Evolutionary conservation across 2,113 vertebrate genomes (phyloP).

Genomic region (Accipiter cooperii): DNA sequence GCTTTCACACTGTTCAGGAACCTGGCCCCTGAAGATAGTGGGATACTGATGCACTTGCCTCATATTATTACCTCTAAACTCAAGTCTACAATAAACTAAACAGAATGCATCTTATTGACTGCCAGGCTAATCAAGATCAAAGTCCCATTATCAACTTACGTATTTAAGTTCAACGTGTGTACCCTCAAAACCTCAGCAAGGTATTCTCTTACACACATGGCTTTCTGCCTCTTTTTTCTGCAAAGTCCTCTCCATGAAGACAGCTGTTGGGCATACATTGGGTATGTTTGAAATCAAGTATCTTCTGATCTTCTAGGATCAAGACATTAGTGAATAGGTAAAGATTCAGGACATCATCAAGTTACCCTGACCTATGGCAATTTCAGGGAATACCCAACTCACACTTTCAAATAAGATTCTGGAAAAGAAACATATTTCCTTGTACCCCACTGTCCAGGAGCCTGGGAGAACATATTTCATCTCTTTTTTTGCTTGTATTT

Average conservation of each 20-base stretch:
- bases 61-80: background rate
- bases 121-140: background rate
- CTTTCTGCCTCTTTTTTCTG: background rate
- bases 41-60: background rate
- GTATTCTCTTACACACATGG: background rate
- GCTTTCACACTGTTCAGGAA: background rate
- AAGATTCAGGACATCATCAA: background rate
- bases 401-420: background rate
- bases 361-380: background rate
- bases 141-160: background rate
- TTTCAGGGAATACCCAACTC: background rate
- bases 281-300: background rate
- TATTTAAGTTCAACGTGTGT: background rate
- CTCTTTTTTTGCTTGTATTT: no score
- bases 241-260: background rate
- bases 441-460: background rate
- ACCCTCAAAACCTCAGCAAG: background rate
- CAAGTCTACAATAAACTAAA: background rate
- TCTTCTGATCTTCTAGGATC: background rate
- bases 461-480: background rate
- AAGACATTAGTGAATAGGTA: background rate
- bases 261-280: background rate
- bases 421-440: background rate
- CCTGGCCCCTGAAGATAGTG: background rate
- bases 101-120: background rate